Conservation (phyloP, 2,888 invertebrate genomes). For the Tanytarsus gracilentus region DNA sequence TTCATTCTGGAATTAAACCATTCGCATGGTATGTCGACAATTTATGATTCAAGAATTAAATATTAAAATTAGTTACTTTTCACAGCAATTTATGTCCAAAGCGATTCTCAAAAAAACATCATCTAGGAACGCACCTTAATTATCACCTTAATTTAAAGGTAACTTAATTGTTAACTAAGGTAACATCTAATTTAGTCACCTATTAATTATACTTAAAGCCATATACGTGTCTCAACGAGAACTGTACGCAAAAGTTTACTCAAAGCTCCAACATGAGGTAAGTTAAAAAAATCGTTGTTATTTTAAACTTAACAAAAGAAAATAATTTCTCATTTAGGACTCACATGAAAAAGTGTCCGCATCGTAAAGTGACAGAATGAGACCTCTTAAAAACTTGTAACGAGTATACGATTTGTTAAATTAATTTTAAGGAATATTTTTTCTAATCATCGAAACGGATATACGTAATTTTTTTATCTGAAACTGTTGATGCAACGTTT, state of each 20-base stretch:
- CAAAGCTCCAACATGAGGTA: conserved; percentile 84
- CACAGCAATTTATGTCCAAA: conserved; percentile 52
- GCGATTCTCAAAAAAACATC: conserved; percentile 78
- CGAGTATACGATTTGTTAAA: not conserved
- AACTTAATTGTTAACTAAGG: not conserved
- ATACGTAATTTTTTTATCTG: too few species aligned
- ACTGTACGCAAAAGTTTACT: conserved; percentile 67
- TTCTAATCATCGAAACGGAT: too few species aligned
- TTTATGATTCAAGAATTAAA: conserved; percentile 38
- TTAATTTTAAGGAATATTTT: too few species aligned
- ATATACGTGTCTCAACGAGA: conserved; percentile 56
- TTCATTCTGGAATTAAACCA: conserved; percentile 73
- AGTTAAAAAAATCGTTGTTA: too few species aligned
- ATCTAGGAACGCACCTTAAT: conserved; percentile 71
- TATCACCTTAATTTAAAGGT: conserved; percentile 47
- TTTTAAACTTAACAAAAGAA: too few species aligned
- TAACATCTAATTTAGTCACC: not conserved
- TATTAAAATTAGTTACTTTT: conserved; percentile 38
- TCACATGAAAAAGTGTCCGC: conserved; percentile 66
- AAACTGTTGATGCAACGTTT: too few species aligned
- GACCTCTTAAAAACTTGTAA: not conserved
- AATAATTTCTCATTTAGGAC: too few species aligned
- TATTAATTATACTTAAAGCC: conserved; percentile 54
- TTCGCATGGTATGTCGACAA: conserved; percentile 49
- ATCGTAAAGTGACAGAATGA: conserved; percentile 34